Percentiles rank a stretch among this genome's conserved stretches.
Conservation (phyloP, 2,797 vertebrate species). For the Eulemur coronatus region DNA sequence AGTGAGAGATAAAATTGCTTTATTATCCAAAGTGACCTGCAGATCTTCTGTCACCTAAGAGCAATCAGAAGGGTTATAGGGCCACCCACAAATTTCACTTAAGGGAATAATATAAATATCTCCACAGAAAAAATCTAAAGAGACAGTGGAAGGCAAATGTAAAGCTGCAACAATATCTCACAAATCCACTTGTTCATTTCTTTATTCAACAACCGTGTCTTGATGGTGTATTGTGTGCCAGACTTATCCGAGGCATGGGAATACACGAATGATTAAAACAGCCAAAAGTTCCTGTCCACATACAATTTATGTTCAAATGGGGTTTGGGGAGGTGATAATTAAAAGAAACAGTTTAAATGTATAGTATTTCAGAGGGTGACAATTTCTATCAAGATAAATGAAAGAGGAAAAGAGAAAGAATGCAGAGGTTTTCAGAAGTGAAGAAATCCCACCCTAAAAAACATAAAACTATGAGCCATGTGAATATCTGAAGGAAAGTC, state of each 20-base stretch:
- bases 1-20: conserved; percentile 12
- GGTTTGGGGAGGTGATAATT: background rate
- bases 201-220: background rate
- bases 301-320: background rate
- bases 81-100: background rate
- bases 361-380: background rate
- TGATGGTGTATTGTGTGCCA: background rate
- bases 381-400: background rate
- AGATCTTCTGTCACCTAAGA: background rate
- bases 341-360: background rate
- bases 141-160: background rate
- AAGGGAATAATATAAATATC: background rate
- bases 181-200: background rate
- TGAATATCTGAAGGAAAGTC: background rate
- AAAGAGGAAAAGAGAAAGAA: background rate
- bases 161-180: background rate
- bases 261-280: background rate
- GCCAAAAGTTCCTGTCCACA: background rate
- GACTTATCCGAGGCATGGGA: background rate
- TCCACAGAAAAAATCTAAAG: background rate
- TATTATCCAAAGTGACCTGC: background rate
- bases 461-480: background rate
- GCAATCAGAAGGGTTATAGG: background rate
- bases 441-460: background rate
- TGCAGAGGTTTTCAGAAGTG: background rate